Conservation (phyloP, 2,888 invertebrate species). For the Rugalucina vietnamica region DNA sequence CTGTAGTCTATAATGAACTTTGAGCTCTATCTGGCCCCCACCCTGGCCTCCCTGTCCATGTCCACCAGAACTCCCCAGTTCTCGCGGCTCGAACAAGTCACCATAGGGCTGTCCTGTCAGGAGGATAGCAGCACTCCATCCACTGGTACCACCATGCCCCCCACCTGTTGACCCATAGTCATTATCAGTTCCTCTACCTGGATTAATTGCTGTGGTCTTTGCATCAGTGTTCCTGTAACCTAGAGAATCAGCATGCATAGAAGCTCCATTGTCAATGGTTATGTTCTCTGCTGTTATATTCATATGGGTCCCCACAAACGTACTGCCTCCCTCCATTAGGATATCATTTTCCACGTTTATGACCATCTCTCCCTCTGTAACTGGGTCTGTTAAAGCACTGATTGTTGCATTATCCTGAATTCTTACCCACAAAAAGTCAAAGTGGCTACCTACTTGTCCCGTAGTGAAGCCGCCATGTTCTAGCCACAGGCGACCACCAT, state of each 20-base stretch:
- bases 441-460: constrained; percentile 47
- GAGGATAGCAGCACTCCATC: constrained; percentile 64
- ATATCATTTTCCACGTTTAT: constrained; percentile 59
- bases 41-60: constrained; percentile 65
- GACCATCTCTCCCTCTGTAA: constrained; percentile 59
- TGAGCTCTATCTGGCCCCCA: constrained; percentile 68
- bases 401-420: constrained; percentile 74
- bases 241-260: constrained; percentile 65
- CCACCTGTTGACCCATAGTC: constrained; percentile 73
- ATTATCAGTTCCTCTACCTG: constrained; percentile 64
- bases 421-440: constrained; percentile 62
- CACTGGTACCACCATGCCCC: constrained; percentile 75
- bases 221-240: constrained; percentile 68
- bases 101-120: constrained; percentile 75
- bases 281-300: constrained; percentile 65
- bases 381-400: constrained; percentile 66
- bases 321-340: constrained; percentile 74
- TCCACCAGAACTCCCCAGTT: constrained; percentile 73
- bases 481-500: constrained; percentile 68
- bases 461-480: constrained; percentile 67
- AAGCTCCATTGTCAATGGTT: constrained; percentile 74
- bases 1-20: constrained; percentile 64
- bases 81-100: constrained; percentile 70
- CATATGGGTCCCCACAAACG: constrained; percentile 67
- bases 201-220: constrained; percentile 47